Evolutionary conservation across 2,113 vertebrate genomes (phyloP).

Genomic region (Phycodurus eques): DNA sequence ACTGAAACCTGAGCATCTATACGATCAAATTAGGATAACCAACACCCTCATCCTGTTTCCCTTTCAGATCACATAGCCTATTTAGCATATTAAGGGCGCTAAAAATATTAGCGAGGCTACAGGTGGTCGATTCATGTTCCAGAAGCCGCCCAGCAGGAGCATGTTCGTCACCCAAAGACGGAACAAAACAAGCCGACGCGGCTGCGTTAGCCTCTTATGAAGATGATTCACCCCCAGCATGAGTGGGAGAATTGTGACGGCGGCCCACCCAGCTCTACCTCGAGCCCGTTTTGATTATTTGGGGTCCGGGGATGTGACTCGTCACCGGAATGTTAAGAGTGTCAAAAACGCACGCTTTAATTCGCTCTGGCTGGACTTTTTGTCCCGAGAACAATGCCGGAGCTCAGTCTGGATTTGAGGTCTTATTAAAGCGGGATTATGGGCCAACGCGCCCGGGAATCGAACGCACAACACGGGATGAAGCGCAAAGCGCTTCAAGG

Average conservation of each 20-base stretch:
- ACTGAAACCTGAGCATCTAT: no score
- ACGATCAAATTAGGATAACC: not conserved
- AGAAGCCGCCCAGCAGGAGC: not conserved
- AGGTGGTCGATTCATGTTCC: not conserved
- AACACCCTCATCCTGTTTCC: not conserved
- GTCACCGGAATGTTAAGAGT: constrained; percentile 66
- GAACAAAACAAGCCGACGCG: not conserved
- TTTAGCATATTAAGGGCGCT: not conserved
- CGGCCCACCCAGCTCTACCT: not conserved
- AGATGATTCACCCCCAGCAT: not conserved
- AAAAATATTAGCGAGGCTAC: not conserved
- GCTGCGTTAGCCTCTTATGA: not conserved
- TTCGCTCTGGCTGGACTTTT: constrained; percentile 44
- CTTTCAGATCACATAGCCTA: not conserved
- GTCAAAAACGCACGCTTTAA: constrained; percentile 48
- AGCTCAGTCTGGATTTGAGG: not conserved
- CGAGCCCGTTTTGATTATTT: not conserved
- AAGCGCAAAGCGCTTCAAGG: no score
- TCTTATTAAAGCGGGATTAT: constrained; percentile 2
- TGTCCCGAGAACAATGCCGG: constrained; percentile 20
- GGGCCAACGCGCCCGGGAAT: not conserved
- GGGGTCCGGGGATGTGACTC: not conserved
- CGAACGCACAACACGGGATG: not conserved
- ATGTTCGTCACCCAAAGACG: not conserved
- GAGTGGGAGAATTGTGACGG: not conserved